Conservation (phyloP, 2,888 invertebrate genomes). For the Hanleya hanleyi region DNA sequence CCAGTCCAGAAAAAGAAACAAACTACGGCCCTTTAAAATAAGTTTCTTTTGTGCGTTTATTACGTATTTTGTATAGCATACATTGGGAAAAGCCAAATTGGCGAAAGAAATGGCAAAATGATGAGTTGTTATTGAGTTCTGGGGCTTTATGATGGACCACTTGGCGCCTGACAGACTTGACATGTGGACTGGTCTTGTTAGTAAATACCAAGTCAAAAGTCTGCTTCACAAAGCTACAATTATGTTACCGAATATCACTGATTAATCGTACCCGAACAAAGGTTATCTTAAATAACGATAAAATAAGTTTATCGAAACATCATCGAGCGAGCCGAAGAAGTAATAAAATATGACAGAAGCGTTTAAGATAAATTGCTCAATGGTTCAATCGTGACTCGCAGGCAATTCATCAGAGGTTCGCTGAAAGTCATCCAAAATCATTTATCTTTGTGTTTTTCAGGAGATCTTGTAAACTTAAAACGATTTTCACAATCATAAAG, state of each 20-base stretch:
- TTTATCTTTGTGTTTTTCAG: background rate
- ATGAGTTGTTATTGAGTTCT: background rate
- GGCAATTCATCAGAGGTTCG: background rate
- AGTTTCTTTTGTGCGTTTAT: background rate
- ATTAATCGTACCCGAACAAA: background rate
- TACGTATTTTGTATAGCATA: background rate
- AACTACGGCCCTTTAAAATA: background rate
- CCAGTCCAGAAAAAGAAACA: background rate
- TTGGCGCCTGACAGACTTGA: background rate
- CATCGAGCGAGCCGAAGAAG: background rate
- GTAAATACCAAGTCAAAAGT: no score
- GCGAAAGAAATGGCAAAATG: background rate
- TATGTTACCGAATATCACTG: background rate
- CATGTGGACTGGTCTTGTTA: background rate
- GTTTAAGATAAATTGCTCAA: background rate
- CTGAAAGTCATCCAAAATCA: background rate
- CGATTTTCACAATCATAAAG: no score
- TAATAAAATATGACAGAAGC: background rate
- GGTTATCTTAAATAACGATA: background rate
- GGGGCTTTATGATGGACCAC: background rate
- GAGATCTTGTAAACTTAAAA: no score
- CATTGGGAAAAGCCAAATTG: background rate
- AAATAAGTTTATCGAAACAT: background rate
- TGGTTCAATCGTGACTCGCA: background rate
- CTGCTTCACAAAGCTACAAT: no score